Base-by-base conservation (phyloP, 2,113 vertebrate genomes). In the Pangasianodon gigas region DNA sequence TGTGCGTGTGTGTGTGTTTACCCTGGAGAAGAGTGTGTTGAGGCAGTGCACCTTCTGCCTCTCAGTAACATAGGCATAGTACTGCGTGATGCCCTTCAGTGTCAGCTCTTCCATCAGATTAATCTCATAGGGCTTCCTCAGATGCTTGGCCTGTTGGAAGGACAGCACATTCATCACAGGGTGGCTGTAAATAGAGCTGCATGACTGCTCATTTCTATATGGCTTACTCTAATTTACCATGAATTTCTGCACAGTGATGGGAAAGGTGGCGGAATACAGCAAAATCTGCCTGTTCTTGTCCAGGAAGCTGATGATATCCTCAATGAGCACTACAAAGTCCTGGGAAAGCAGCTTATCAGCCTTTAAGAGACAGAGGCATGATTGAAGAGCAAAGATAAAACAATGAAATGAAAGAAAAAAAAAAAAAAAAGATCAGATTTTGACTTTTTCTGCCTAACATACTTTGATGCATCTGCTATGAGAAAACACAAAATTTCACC, bases 31-130 rank as follows among this genome's bases (percentile, higher is more conserved):
- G 14, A 96, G 95, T 0, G 96, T 96, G 94, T 96, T 96, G 89
- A 96, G 96, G 89, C 96, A 96, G 95, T 96, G 96, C 82, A 96
- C 96, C 93, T 96, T 96, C 92, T 96, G 96, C 87, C 96, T 93
- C 92, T 96, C 96, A 0, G 96, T 96, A 87, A 96, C 96, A 83
- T 96, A 96, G 90, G 96, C 96, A 29, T 96, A 96, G 94, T 93
- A 96, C 94, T 96, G 96, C 44, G 96, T 96, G 86, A 96, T 96
- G 93, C 96, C 96, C 93, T 96, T 96, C 92, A 96, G 92, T 16
- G 96, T 96, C 89, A 96, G 94, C 89, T 96, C 96, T 93, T 96
- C 96, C 96, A 96, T 96, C 93, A 96, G 94, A 94, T 96, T 96
- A 54, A 96, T 96, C 95, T 96, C 96, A 9, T 96, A 96, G 48